These are phyloP conservation scores for Orcinus orca DNA, from an alignment of 2,113 vertebrate genomes.

Conservation along the genomic window DNA sequence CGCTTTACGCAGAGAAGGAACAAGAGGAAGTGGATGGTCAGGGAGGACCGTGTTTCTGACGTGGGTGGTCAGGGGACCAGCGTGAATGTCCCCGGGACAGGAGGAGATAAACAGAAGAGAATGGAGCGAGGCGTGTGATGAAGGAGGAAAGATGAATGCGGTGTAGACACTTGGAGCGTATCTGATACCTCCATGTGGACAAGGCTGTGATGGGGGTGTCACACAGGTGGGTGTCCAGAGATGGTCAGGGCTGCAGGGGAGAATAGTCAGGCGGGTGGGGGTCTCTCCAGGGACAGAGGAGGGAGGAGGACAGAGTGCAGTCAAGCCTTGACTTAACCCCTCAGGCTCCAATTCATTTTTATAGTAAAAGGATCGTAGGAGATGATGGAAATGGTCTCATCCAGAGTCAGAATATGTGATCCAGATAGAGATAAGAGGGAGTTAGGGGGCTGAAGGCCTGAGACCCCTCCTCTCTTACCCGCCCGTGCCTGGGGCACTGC, in stretches of 20 bases:
- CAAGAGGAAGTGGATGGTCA: neutral
- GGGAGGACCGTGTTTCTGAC: neutral
- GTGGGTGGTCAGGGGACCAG: neutral
- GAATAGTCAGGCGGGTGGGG: neutral
- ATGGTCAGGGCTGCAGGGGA: fast-evolving
- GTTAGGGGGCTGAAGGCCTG: fast-evolving
- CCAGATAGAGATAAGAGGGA: fast-evolving
- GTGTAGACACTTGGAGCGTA: fast-evolving
- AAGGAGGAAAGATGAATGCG: neutral
- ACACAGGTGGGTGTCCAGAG: neutral
- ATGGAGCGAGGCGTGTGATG: fast-evolving
- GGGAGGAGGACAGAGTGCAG: neutral
- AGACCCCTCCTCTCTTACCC: neutral
- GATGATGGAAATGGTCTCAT: neutral
- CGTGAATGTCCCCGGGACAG: neutral
- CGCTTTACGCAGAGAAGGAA: fast-evolving
- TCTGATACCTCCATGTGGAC: neutral
- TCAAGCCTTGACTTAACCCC: too few relatives aligned
- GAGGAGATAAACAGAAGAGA: neutral
- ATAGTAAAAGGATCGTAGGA: too few relatives aligned
- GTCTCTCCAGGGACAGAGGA: neutral
- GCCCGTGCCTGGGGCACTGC: fast-evolving
- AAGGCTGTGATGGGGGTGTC: neutral
- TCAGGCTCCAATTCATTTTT: neutral
- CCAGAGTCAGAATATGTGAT: too few relatives aligned